These are phyloP conservation scores for Eupleurogrammus muticus DNA, from an alignment of 2,797 vertebrate species.

Conservation along the genomic window DNA sequence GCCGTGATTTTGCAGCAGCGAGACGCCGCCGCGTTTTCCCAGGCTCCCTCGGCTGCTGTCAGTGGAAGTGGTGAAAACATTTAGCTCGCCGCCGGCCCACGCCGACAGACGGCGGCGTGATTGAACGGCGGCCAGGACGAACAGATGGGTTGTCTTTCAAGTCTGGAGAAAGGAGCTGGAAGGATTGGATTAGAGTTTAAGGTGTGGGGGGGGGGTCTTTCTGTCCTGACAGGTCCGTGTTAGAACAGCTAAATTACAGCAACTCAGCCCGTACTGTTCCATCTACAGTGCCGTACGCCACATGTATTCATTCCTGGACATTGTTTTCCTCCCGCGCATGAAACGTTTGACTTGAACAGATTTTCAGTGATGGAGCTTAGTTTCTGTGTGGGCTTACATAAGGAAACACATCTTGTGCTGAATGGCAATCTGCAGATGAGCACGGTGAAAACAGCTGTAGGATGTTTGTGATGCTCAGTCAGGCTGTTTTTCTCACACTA, in stretches of 20 bases:
- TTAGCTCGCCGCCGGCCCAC: constrained; percentile 69
- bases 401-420: constrained; percentile 5
- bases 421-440: constrained; percentile 4
- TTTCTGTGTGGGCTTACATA: constrained; percentile 32
- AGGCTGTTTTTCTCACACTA: not conserved
- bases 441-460: constrained; percentile 5
- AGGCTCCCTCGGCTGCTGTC: constrained; percentile 60
- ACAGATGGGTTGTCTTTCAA: constrained; percentile 72
- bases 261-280: constrained; percentile 22
- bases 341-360: constrained; percentile 27
- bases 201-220: constrained; percentile 29
- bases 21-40: constrained; percentile 70
- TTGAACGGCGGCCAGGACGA: constrained; percentile 63
- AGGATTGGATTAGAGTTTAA: constrained; percentile 61
- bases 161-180: constrained; percentile 57
- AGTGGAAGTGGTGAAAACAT: constrained; percentile 66
- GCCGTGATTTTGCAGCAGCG: constrained; percentile 68
- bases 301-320: constrained; percentile 18
- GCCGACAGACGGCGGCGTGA: constrained; percentile 55
- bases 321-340: not conserved
- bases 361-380: constrained; percentile 16
- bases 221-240: constrained; percentile 26
- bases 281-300: constrained; percentile 42
- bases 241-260: constrained; percentile 54
- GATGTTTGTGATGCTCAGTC: constrained; percentile 3